Evolutionary conservation across 2,797 vertebrate species (phyloP).

Genomic region (Brachyrhaphis roseni): DNA sequence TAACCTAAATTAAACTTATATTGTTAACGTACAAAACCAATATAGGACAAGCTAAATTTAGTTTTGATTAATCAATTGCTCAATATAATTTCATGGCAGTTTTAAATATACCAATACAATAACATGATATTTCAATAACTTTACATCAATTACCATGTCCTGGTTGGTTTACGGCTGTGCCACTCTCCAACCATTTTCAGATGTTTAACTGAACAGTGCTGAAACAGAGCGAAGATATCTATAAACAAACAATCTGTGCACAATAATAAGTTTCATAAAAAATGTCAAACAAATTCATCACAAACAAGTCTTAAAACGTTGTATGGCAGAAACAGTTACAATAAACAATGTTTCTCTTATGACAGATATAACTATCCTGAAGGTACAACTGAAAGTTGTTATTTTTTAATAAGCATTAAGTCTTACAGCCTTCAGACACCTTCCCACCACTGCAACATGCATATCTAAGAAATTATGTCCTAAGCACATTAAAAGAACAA

Average conservation of each 20-base stretch:
- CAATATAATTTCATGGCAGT: background rate
- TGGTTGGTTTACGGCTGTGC: background rate
- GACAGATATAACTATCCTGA: conserved; percentile 46
- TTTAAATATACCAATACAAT: background rate
- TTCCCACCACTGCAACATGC: conserved; percentile 61
- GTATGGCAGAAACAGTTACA: conserved; percentile 3
- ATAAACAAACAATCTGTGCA: background rate
- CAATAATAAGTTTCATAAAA: background rate
- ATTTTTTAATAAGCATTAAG: conserved; percentile 56
- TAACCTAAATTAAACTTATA: background rate
- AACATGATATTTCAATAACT: background rate
- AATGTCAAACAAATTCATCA: background rate
- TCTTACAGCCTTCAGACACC: conserved; percentile 74
- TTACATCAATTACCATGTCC: background rate
- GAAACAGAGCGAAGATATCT: background rate
- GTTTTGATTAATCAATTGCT: background rate
- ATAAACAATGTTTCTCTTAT: conserved; percentile 29
- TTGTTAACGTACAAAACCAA: background rate
- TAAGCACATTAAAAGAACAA: conserved; percentile 62
- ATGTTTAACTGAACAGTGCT: background rate
- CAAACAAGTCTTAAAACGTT: background rate
- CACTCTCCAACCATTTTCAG: background rate
- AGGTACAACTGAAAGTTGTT: conserved; percentile 57
- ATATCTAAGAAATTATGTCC: conserved; percentile 76
- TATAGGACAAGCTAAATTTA: background rate